Evolutionary conservation across 2,888 invertebrate species (phyloP).

Genomic region (Mycalesis mineus): DNA sequence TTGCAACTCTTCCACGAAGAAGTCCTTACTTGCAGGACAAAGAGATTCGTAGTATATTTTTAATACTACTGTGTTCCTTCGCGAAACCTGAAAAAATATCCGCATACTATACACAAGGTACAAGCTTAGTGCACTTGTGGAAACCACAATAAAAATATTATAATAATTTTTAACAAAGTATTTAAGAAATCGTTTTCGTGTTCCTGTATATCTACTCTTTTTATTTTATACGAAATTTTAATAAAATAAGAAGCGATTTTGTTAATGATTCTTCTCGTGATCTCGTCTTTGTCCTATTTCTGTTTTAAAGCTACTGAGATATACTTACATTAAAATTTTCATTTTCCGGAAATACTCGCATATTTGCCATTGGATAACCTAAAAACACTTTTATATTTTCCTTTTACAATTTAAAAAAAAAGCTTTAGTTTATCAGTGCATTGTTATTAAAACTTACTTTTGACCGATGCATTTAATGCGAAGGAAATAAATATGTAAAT

Average conservation of each 20-base stretch:
- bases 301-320: too few species aligned
- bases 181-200: too few species aligned
- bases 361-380: not conserved
- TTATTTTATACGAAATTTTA: too few species aligned
- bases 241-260: too few species aligned
- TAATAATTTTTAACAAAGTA: too few species aligned
- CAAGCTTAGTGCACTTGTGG: too few species aligned
- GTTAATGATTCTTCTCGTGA: too few species aligned
- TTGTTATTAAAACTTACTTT: not conserved
- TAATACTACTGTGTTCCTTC: slow-evolving; percentile 36
- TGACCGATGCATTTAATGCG: not conserved
- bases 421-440: not conserved
- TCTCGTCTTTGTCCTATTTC: too few species aligned
- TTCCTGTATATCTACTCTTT: too few species aligned
- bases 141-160: too few species aligned
- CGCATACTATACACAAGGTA: not conserved
- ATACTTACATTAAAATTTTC: not conserved
- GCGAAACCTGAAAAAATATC: slow-evolving; percentile 10
- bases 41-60: slow-evolving; percentile 85
- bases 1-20: slow-evolving; percentile 82
- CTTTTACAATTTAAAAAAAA: not conserved
- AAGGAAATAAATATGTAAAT: not conserved
- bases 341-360: not conserved
- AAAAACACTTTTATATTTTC: too few species aligned
- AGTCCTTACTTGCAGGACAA: slow-evolving; percentile 87